These are phyloP conservation scores for Cygnus atratus DNA, from an alignment of 2,113 vertebrate genomes.

Conservation along the genomic window DNA sequence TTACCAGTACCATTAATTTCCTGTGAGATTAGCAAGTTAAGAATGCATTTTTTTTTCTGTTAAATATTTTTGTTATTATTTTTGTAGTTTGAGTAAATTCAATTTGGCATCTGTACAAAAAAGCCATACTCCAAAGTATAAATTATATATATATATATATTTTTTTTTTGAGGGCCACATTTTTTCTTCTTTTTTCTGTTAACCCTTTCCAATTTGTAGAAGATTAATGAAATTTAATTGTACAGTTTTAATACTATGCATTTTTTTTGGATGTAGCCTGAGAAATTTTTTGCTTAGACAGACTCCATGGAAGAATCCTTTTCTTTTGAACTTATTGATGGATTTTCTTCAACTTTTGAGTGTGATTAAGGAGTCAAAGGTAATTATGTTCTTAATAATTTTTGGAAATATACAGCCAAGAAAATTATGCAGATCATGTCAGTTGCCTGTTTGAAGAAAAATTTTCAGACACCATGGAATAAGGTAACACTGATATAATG, in stretches of 20 bases:
- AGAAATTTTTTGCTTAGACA: not conserved
- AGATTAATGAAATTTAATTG: not conserved
- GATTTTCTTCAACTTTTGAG: not conserved
- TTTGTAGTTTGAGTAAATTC: conserved; percentile 42
- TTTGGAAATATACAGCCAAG: not conserved
- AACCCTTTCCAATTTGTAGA: not conserved
- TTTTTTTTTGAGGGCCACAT: not conserved
- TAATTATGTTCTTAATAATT: not conserved
- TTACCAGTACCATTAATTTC: conserved; percentile 72
- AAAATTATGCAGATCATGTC: not conserved
- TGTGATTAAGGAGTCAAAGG: not conserved
- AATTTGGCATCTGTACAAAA: conserved; percentile 26
- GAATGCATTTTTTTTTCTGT: conserved; percentile 48
- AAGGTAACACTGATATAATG: not conserved
- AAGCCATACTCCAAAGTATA: not conserved
- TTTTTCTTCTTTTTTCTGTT: not conserved
- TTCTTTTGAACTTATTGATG: not conserved
- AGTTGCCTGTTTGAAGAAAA: not conserved
- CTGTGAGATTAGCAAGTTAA: conserved; percentile 58
- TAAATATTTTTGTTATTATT: conserved; percentile 58
- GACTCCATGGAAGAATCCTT: not conserved
- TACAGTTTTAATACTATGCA: not conserved
- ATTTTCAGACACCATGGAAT: not conserved
- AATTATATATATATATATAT: not conserved
- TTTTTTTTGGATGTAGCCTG: not conserved